phyloP scores from a whole-genome alignment of 92 coral and sea anemone species.

The Parazoanthus atlanticus region DNA sequence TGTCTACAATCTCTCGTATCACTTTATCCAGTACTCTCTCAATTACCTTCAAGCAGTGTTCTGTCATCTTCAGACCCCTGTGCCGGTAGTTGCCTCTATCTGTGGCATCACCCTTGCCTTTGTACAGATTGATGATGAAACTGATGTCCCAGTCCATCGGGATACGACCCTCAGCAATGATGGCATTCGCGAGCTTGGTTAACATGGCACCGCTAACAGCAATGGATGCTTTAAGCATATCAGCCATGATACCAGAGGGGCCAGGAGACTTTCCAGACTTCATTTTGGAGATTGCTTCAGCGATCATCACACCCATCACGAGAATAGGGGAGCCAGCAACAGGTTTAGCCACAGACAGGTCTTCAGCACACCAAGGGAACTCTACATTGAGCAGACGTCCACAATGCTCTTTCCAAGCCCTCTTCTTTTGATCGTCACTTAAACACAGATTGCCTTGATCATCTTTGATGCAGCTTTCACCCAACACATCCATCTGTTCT shows the following conservation, averaged over 20 bases:
- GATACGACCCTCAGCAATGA: not conserved
- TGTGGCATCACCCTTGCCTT: not conserved
- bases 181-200: not conserved
- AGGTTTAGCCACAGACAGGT: conserved; percentile 1
- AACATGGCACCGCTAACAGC: not conserved
- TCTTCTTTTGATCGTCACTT: not conserved
- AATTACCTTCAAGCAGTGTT: not conserved
- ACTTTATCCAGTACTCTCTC: not conserved
- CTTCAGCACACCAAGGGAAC: conserved; percentile 17
- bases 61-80: conserved; percentile 13
- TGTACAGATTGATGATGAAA: not conserved
- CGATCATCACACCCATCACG: conserved; percentile 5
- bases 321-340: conserved; percentile 18
- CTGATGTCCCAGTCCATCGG: conserved; percentile 23
- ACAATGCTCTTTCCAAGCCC: conserved; percentile 26
- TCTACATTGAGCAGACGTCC: conserved; percentile 33
- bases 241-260: conserved; percentile 35
- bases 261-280: conserved; percentile 43
- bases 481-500: conserved; percentile 15
- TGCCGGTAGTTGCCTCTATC: conserved; percentile 16
- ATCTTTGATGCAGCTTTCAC: conserved; percentile 14
- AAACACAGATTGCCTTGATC: conserved; percentile 2
- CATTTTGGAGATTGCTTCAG: conserved; percentile 20
- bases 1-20: not conserved
- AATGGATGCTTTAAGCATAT: conserved; percentile 33